Base-by-base conservation (phyloP, 2,888 invertebrate genomes). In the Drosophila meridiana region DNA sequence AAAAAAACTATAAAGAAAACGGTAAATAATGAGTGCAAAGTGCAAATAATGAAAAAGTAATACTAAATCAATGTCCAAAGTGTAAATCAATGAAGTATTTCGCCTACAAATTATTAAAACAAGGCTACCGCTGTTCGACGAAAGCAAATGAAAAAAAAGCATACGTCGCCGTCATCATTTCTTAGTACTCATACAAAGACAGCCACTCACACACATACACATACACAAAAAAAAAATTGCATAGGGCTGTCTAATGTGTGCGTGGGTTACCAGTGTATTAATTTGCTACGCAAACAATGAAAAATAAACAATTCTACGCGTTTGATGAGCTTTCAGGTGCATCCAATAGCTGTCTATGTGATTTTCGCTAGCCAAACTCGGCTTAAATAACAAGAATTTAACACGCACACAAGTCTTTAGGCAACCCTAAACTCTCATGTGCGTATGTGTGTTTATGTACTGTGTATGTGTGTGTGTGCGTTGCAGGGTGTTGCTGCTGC, bases 81-180 rank as follows among this genome's bases (percentile, higher is more conserved):
- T 73, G 65, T 30, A 61, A 63, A 30, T 14, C 32, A 30, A 52
- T 38, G n/a, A 53, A 48, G 26, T 34, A 61, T 56, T 63, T 70
- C 13, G 48, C 36, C 4, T 58, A 43, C 32, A 72, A 57, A 67
- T 62, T 0, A 43, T 64, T n/a, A 65, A 82, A 87, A 87, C 72
- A 80, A 71, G 64, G 28, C 64, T 52, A 63, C 73, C 77, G 75
- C 75, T 74, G 71, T 71, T 77, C 73, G 70, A 75, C 73, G 72
- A 82, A 72, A 69, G 65, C 69, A 69, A 80, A 82, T 68, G 69
- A 61, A 62, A 78, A 78, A 74, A 77, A 88, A 72, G 73, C 83
- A 79, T 87, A 87, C 87, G 87, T 91, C 87, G 83, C 90, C 89
- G 90, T 87, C 89, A 86, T 90, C 86, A 87, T 82, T 84, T 82